Conservation (phyloP, 2,113 vertebrate species). For the Anthoscopus minutus region DNA sequence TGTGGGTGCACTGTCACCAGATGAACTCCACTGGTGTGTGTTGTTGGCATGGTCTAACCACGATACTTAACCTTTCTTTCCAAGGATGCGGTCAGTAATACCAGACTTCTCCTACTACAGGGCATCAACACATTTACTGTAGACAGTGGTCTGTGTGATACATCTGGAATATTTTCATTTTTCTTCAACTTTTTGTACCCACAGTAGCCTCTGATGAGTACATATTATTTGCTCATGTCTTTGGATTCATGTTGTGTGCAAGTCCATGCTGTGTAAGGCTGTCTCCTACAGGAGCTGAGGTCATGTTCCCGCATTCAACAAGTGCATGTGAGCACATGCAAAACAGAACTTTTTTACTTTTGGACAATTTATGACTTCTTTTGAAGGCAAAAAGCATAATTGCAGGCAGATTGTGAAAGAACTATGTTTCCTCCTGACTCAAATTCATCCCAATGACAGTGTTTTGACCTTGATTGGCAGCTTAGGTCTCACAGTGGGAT, state of each 20-base stretch:
- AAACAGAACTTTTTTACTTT: not conserved
- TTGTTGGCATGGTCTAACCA: fast-evolving
- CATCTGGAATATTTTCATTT: not conserved
- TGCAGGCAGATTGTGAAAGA: not conserved
- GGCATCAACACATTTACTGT: not conserved
- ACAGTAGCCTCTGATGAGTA: not conserved
- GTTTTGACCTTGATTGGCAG: not conserved
- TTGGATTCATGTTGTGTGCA: not conserved
- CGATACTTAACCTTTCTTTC: not conserved
- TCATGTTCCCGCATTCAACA: not conserved
- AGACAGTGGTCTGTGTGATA: not conserved
- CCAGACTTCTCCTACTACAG: not conserved
- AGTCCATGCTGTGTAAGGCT: fast-evolving
- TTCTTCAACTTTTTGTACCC: not conserved
- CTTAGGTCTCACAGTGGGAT: not conserved
- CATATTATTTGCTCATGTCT: not conserved
- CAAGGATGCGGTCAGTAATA: not conserved
- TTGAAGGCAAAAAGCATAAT: not conserved
- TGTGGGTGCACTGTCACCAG: not conserved
- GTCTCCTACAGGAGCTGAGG: not conserved
- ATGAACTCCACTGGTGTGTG: too few relatives aligned
- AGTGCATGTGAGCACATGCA: not conserved
- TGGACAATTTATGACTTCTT: not conserved
- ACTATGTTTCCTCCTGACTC: not conserved
- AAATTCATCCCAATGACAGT: not conserved